Evolutionary conservation across 2,797 vertebrate species (phyloP), one percentile per base, ranked within the genome.

Genomic region (Botia almorhae): DNA sequence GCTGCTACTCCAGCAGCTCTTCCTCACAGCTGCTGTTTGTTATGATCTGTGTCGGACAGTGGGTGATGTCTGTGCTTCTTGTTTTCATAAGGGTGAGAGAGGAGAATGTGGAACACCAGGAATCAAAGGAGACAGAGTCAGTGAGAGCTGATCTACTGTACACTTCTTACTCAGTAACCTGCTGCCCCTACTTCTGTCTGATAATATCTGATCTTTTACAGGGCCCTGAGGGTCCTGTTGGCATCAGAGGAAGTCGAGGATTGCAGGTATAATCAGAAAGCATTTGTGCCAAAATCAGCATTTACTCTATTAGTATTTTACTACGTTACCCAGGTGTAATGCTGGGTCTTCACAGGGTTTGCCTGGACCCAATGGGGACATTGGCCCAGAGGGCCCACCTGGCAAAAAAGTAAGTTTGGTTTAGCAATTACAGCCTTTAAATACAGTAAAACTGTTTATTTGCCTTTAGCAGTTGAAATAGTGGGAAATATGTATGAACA

Each of bases 101-200:
- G 96, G 96, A 14, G 94, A 97, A 85, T 98, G 96, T 88, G 96
- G 96, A 69, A 94, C 93, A 80, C 96, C 96, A 82, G 96, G 96
- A 82, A 84, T 93, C 68, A 98, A 97, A 85, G 96, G 96, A 90
- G 96, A 97, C 86, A 88, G 92, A 91, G 96, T 97, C 91, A 23
- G 92, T 88, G 55, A 23, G 19, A n/a, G 61, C 17, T 39, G 51
- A 39, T 68, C 21, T 67, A 33, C 48, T 55, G 4, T 48, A 2
- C 11, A 75, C 7, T 61, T 60, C 6, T n/a, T 64, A 7, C 4
- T 23, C 7, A 50, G 7, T 19, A 51, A 17, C 5, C 67, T n/a
- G 0, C 13, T 43, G 1, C 33, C 4, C 3, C 33, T 81, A 0
- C 43, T 48, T n/a, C 81, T 23, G 51, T 26, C 17, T 67, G 11